Percentiles rank a stretch among this genome's conserved stretches.
Evolutionary conservation across 2,113 vertebrate species (phyloP).

Genomic region (Bubo bubo): DNA sequence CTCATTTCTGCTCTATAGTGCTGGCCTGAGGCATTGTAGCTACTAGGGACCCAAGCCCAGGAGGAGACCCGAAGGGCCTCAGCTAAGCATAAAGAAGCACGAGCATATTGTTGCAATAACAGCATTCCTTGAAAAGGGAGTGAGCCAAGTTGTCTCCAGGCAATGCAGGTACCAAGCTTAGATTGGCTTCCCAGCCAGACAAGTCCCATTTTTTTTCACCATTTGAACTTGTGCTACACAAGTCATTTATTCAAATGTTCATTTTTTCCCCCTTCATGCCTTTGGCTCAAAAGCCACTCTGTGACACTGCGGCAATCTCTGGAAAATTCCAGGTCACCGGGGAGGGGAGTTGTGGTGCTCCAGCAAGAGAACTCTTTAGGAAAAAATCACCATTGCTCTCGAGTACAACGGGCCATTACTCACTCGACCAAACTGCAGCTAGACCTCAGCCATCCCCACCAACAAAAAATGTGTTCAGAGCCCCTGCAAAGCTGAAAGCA

Average conservation of each 20-base stretch:
- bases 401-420: neutral
- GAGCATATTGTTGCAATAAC: slow-evolving; percentile 48
- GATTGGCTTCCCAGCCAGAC: slow-evolving; percentile 51
- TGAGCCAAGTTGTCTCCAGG: slow-evolving; percentile 37
- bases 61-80: slow-evolving; percentile 69
- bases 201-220: slow-evolving; percentile 8
- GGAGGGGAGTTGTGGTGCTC: neutral
- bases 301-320: neutral
- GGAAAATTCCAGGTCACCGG: slow-evolving; percentile 21
- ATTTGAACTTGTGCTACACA: slow-evolving; percentile 2
- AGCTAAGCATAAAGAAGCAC: slow-evolving; percentile 41
- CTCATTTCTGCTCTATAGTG: slow-evolving; percentile 54
- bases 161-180: slow-evolving; percentile 32
- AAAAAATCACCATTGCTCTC: neutral
- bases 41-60: slow-evolving; percentile 66
- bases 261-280: slow-evolving; percentile 1
- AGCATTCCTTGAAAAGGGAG: slow-evolving; percentile 18
- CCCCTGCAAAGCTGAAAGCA: neutral
- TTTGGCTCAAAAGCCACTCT: slow-evolving; percentile 57
- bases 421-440: neutral
- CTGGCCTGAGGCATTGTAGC: slow-evolving; percentile 70
- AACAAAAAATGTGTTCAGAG: neutral
- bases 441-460: neutral
- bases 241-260: slow-evolving; percentile 47
- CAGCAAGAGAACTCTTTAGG: neutral